Base-by-base conservation (phyloP, 2,113 vertebrate genomes). In the Aldabrachelys gigantea region DNA sequence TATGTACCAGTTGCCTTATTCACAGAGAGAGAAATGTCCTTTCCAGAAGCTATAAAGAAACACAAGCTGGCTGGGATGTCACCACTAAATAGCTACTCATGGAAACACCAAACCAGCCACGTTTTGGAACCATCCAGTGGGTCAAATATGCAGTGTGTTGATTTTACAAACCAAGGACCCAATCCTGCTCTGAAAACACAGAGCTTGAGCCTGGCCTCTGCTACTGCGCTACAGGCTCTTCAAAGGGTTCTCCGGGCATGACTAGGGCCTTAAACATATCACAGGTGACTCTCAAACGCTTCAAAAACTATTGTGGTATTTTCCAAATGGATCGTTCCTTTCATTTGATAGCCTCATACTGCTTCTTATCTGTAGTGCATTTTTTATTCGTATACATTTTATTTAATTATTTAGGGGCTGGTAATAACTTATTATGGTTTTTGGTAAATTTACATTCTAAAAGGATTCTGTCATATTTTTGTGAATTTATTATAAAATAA, bases 391-490 rank as follows among this genome's bases (percentile, higher is more conserved):
- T 57, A 76, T 10, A 6, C 3, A 0, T 0, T 78, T 82, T 84
- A 21, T 13, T 89, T 38, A 56, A 91, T 50, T 44, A 75, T 24
- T 44, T 13, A 56, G 1, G 6, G 29, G 2, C 80, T 25, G 59
- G 14, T 47, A 90, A 93, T n/a, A 94, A 87, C 31, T 57, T 72
- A 27, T 49, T 50, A 14, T 38, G 59, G 9, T 14, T 82, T 29
- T 52, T 76, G 35, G 65, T 59, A 25, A 82, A 82, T 78, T 52
- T 82, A 44, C 79, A 59, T 49, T 80, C 47, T 57, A 13, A 84
- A 87, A 69, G 76, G 59, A 24, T 47, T 81, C 27, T 16, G 9
- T 17, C 22, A 27, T 9, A 11, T 0, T 1, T 54, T 76, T 88
- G 31, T 27, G 69, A 93, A 69, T 80, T 72, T 72, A 52, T 50